These are phyloP conservation scores for Aphaenogaster ashmeadi DNA, from an alignment of 1,140 invertebrate genomes.

Conservation along the genomic window DNA sequence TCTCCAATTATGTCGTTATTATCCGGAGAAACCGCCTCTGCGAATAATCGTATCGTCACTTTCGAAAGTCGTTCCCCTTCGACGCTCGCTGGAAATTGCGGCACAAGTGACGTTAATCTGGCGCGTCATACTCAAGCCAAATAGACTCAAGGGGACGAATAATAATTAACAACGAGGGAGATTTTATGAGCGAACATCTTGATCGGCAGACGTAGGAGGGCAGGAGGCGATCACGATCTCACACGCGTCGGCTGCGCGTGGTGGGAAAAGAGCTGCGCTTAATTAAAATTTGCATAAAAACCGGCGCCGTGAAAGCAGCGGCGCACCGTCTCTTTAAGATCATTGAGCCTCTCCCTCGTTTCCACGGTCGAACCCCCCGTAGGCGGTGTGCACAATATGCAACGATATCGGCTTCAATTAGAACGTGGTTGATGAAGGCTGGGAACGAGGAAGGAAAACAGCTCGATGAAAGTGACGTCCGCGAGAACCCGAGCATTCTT, in stretches of 20 bases:
- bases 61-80: slow-evolving; percentile 55
- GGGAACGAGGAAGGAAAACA: slow-evolving; percentile 78
- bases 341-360: slow-evolving; percentile 74
- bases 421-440: slow-evolving; percentile 62
- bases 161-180: slow-evolving; percentile 36
- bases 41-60: slow-evolving; percentile 61
- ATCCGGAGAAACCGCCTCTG: slow-evolving; percentile 46
- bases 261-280: slow-evolving; percentile 76
- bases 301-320: slow-evolving; percentile 69
- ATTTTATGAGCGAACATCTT: slow-evolving; percentile 21
- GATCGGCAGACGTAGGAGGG: not conserved
- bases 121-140: slow-evolving; percentile 19
- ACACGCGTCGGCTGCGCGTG: slow-evolving; percentile 23
- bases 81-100: slow-evolving; percentile 43
- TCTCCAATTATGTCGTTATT: slow-evolving; percentile 51
- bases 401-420: slow-evolving; percentile 76
- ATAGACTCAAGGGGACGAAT: slow-evolving; percentile 23
- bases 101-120: slow-evolving; percentile 56
- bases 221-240: not conserved
- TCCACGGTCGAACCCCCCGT: slow-evolving; percentile 74
- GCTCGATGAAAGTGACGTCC: slow-evolving; percentile 77
- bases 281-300: slow-evolving; percentile 80
- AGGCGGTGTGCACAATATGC: slow-evolving; percentile 17
- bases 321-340: slow-evolving; percentile 38
- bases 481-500: slow-evolving; percentile 70